phyloP scores from a whole-genome alignment of 2,797 vertebrate genomes.

The Pterois miles region DNA sequence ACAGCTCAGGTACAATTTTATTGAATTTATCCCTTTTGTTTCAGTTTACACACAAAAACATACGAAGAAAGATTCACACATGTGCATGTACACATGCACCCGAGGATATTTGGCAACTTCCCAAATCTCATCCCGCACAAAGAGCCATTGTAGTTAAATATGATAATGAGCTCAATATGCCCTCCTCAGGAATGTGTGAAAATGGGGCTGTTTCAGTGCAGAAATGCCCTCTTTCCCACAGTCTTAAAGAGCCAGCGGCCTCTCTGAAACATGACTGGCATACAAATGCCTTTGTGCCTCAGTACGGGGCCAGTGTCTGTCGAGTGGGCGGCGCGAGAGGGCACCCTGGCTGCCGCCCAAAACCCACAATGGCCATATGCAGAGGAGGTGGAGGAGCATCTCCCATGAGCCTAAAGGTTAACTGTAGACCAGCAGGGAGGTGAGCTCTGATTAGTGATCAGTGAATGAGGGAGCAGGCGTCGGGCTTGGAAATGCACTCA shows the following conservation, averaged over 20 bases:
- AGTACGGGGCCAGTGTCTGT: conserved; percentile 35
- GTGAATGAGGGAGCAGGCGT: conserved; percentile 42
- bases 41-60: conserved; percentile 14
- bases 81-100: conserved; percentile 64
- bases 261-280: conserved; percentile 74
- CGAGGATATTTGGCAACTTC: conserved; percentile 74
- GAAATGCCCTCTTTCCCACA: conserved; percentile 82
- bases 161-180: conserved; percentile 86
- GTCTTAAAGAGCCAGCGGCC: conserved; percentile 75
- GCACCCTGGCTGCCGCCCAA: conserved; percentile 73
- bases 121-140: conserved; percentile 79
- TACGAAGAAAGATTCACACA: conserved; percentile 51
- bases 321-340: conserved; percentile 45
- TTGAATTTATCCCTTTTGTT: conserved; percentile 2
- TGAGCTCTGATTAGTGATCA: conserved; percentile 68
- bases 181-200: conserved; percentile 85
- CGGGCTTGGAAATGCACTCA: conserved; percentile 33
- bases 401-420: conserved; percentile 72
- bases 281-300: conserved; percentile 69
- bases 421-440: conserved; percentile 61
- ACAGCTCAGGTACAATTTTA: not conserved
- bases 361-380: conserved; percentile 67
- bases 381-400: conserved; percentile 54
- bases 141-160: conserved; percentile 83
- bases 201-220: conserved; percentile 68